Evolutionary conservation across 2,797 vertebrate genomes (phyloP).

Genomic region (Crypturellus tataupa): DNA sequence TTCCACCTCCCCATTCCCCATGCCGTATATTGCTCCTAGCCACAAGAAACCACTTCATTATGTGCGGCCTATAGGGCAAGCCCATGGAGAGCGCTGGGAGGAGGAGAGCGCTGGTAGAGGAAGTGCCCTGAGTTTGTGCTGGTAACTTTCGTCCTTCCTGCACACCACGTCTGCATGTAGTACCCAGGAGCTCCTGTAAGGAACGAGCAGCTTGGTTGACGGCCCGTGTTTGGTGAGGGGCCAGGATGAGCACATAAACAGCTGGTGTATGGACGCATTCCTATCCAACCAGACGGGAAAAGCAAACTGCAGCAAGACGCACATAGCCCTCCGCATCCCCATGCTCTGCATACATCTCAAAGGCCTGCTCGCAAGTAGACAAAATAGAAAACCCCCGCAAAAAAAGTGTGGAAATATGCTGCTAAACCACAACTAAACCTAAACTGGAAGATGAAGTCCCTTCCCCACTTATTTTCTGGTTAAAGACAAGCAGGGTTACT

Average conservation of each 20-base stretch:
- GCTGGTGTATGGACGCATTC: not conserved
- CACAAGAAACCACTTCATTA: slow-evolving; percentile 63
- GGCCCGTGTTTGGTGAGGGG: not conserved
- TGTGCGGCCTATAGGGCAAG: slow-evolving; percentile 61
- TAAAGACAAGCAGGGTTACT: not conserved
- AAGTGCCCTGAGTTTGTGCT: not conserved
- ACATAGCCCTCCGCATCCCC: not conserved
- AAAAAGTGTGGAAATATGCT: not conserved
- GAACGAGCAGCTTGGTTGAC: not conserved
- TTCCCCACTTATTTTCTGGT: not conserved
- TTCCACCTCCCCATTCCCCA: slow-evolving; percentile 2
- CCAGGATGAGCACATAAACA: not conserved
- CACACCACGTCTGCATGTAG: not conserved
- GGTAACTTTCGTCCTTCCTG: not conserved
- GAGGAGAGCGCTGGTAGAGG: slow-evolving; percentile 32
- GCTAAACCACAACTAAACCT: not conserved
- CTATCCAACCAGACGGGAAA: not conserved
- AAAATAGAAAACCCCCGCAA: not conserved
- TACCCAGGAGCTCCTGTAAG: not conserved
- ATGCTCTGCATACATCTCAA: not conserved
- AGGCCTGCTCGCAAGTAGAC: not conserved
- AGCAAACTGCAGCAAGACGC: not conserved
- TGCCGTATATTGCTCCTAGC: slow-evolving; percentile 4
- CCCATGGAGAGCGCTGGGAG: slow-evolving; percentile 47
- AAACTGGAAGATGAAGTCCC: not conserved